phyloP scores from a whole-genome alignment of 2,888 invertebrate species.

The Andrena minutula region DNA sequence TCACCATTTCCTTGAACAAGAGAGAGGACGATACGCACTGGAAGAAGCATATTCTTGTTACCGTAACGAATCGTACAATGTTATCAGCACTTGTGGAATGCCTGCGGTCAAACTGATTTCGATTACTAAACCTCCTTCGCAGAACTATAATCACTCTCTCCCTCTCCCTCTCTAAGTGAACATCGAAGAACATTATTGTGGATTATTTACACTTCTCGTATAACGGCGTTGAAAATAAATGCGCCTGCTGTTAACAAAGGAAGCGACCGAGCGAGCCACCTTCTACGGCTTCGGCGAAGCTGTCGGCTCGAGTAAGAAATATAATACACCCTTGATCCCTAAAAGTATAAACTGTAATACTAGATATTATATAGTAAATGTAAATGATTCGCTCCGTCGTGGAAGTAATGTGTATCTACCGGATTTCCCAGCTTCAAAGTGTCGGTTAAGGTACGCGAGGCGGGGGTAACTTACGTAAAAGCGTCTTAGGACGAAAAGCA shows the following conservation, averaged over 20 bases:
- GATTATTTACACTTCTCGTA: slow-evolving; percentile 50
- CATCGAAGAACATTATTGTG: slow-evolving; percentile 36
- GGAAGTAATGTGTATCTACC: slow-evolving; percentile 10
- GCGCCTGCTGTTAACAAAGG: background rate
- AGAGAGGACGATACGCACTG: slow-evolving; percentile 55
- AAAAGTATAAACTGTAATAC: slow-evolving; percentile 15
- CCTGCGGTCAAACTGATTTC: slow-evolving; percentile 71
- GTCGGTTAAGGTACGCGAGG: slow-evolving; percentile 16
- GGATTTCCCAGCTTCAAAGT: slow-evolving; percentile 29
- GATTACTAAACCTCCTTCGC: slow-evolving; percentile 45
- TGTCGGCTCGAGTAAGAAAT: slow-evolving; percentile 32
- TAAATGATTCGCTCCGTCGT: slow-evolving; percentile 1
- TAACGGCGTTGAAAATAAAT: background rate
- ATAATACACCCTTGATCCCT: slow-evolving; percentile 23
- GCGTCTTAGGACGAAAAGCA: slow-evolving; percentile 53
- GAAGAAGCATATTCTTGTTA: slow-evolving; percentile 75
- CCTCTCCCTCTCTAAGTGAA: slow-evolving; percentile 35
- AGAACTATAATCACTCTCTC: slow-evolving; percentile 36
- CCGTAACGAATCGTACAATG: slow-evolving; percentile 68
- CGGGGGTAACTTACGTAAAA: slow-evolving; percentile 4
- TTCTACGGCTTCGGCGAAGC: slow-evolving; percentile 15
- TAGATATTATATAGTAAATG: background rate
- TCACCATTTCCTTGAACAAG: slow-evolving; percentile 42
- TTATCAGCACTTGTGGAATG: slow-evolving; percentile 77
- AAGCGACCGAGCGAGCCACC: slow-evolving; percentile 3